Evolutionary conservation across 1,140 invertebrate genomes (phyloP).

Genomic region (Panagrolaimus sp.): DNA sequence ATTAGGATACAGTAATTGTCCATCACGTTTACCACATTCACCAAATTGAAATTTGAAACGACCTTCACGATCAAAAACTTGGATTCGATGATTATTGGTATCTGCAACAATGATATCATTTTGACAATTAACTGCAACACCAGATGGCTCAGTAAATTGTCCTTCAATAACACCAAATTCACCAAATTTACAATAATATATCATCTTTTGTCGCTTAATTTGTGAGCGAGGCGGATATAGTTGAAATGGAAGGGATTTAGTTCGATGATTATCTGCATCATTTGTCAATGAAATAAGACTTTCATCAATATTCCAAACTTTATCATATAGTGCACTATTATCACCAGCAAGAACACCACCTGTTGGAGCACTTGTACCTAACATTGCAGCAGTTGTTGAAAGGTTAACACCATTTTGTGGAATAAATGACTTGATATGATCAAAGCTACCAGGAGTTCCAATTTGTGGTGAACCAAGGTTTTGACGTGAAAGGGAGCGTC

Average conservation of each 20-base stretch:
- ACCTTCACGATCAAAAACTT: conserved; percentile 88
- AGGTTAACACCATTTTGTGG: background rate
- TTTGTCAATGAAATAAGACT: background rate
- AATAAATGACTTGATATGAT: background rate
- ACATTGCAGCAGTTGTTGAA: too few species aligned
- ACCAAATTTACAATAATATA: conserved; percentile 98
- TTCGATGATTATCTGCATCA: background rate
- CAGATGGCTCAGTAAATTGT: conserved; percentile 97
- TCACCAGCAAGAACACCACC: background rate
- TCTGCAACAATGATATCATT: conserved; percentile 99
- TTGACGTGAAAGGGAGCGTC: too few species aligned
- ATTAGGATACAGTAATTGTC: conserved; percentile 93
- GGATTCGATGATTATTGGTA: conserved; percentile 96
- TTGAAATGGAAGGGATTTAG: conserved; percentile 69
- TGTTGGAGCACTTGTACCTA: conserved; percentile 36
- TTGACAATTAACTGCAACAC: conserved; percentile 95
- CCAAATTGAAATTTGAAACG: conserved; percentile 99
- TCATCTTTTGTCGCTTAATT: conserved; percentile 86
- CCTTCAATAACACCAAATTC: conserved; percentile 98
- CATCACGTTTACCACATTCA: conserved; percentile 86
- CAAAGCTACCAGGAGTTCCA: too few species aligned
- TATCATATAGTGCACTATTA: conserved; percentile 16
- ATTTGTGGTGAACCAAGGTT: too few species aligned
- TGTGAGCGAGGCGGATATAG: conserved; percentile 83
- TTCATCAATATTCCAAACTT: conserved; percentile 48